A percentile compares a stretch with the other conserved stretches of the same genome.
phyloP scores from a whole-genome alignment of 2,888 invertebrate species.

The Meandrusa payeni region DNA sequence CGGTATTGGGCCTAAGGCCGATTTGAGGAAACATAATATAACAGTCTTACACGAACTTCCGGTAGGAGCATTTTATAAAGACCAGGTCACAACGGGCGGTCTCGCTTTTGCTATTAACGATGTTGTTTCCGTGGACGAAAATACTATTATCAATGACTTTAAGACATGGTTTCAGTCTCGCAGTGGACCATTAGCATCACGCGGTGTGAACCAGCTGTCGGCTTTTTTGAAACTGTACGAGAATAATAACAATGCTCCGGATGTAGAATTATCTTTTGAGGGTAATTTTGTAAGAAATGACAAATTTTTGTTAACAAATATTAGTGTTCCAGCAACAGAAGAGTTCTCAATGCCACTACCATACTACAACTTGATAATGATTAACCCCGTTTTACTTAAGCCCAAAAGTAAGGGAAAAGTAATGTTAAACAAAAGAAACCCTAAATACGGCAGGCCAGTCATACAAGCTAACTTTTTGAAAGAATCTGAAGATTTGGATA shows the following conservation, averaged over 20 bases:
- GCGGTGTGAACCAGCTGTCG: conserved; percentile 70
- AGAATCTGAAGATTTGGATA: conserved; percentile 67
- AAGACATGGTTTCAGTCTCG: conserved; percentile 70
- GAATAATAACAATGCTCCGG: conserved; percentile 60
- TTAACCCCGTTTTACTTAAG: conserved; percentile 61
- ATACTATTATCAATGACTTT: conserved; percentile 61
- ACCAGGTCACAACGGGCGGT: conserved; percentile 71
- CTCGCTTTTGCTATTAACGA: conserved; percentile 63
- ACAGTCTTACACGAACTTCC: conserved; percentile 56
- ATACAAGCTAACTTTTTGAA: conserved; percentile 72
- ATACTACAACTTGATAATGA: conserved; percentile 69
- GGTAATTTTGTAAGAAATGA: conserved; percentile 72
- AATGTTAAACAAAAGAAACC: conserved; percentile 64
- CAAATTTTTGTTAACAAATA: conserved; percentile 69
- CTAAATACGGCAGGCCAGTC: conserved; percentile 69
- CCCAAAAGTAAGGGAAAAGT: conserved; percentile 73
- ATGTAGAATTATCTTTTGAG: conserved; percentile 64
- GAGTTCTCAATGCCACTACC: conserved; percentile 64
- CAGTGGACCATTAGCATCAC: conserved; percentile 63
- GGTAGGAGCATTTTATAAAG: conserved; percentile 69
- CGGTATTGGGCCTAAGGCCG: conserved; percentile 62
- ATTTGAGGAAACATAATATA: conserved; percentile 61
- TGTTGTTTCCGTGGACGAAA: conserved; percentile 52
- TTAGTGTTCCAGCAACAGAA: conserved; percentile 63
- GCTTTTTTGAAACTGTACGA: conserved; percentile 71